Evolutionary conservation across 92 coral and sea anemone genomes (phyloP).

Genomic region (Epizoanthus scotinus): DNA sequence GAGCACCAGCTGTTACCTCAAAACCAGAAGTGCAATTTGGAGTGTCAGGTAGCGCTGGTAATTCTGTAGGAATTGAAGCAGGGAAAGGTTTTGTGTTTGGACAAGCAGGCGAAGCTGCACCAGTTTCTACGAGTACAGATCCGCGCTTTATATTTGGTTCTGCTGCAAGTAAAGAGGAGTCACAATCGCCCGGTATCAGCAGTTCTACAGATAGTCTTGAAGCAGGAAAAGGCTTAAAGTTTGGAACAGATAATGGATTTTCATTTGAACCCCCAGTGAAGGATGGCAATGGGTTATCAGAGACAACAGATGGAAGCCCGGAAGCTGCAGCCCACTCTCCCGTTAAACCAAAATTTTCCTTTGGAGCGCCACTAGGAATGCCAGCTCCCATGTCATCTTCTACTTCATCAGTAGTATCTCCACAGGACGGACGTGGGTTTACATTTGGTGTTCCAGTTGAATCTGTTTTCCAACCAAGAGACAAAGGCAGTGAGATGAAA

Average conservation of each 20-base stretch:
- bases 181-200: too few relatives aligned
- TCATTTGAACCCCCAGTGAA: not conserved
- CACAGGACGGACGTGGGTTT: conserved; percentile 13
- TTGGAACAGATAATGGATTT: conserved; percentile 32
- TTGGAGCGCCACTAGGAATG: conserved; percentile 34
- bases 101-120: not conserved
- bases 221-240: conserved; percentile 6
- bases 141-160: conserved; percentile 36
- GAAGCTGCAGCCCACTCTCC: not conserved
- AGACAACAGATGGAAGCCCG: conserved; percentile 9
- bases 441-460: not conserved
- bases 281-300: not conserved
- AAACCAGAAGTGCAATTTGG: conserved; percentile 33
- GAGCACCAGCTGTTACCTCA: conserved; percentile 16
- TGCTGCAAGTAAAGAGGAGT: too few relatives aligned
- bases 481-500: not conserved
- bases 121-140: not conserved
- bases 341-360: conserved; percentile 3
- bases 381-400: conserved; percentile 21
- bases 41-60: not conserved
- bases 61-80: not conserved
- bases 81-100: not conserved
- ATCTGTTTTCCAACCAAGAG: not conserved
- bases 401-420: conserved; percentile 11
- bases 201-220: not conserved